Percentiles rank a stretch among this genome's conserved stretches.
phyloP scores from a whole-genome alignment of 2,888 invertebrate genomes.

The Sinodicranocentrus sp. region DNA sequence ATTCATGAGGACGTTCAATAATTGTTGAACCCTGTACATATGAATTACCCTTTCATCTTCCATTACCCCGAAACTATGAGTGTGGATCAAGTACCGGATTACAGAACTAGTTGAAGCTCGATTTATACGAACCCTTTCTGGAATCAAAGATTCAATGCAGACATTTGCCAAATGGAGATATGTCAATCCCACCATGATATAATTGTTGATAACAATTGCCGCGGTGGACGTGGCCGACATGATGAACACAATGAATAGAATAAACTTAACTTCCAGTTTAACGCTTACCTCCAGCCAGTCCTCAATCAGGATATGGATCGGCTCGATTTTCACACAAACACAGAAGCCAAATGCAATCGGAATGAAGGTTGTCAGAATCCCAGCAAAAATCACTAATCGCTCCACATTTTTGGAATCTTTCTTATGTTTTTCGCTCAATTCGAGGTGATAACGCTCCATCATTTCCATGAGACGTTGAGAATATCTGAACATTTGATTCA shows the following conservation, averaged over 20 bases:
- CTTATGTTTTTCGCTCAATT: too few relatives aligned
- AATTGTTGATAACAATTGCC: not conserved
- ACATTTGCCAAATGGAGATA: not conserved
- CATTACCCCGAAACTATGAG: not conserved
- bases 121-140: not conserved
- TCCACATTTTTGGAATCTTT: too few relatives aligned
- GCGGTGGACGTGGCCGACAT: not conserved
- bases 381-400: not conserved
- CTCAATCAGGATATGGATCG: not conserved
- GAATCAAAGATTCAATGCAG: not conserved
- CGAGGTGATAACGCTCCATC: too few relatives aligned
- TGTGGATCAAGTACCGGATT: not conserved
- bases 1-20: not conserved
- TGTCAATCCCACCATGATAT: not conserved
- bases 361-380: not conserved
- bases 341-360: not conserved
- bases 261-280: not conserved
- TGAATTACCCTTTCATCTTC: not conserved
- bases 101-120: not conserved
- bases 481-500: not conserved
- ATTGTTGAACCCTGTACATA: not conserved
- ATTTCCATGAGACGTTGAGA: too few relatives aligned
- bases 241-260: not conserved
- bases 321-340: constrained; percentile 7
- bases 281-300: constrained; percentile 1